These are phyloP conservation scores for Loxodonta africana DNA, from an alignment of 2,113 vertebrate species.

Conservation along the genomic window DNA sequence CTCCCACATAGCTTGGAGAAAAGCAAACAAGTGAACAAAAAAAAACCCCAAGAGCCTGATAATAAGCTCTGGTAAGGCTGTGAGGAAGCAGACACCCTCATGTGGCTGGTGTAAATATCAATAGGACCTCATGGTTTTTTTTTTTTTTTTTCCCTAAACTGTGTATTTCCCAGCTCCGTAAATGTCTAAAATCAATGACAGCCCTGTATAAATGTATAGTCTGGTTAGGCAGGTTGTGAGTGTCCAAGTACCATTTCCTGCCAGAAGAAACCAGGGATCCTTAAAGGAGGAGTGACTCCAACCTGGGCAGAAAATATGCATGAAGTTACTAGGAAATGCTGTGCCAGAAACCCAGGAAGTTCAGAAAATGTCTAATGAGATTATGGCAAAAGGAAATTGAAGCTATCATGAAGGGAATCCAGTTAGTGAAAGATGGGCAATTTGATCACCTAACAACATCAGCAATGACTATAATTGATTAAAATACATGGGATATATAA, in stretches of 20 bases:
- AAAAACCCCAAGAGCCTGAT: background rate
- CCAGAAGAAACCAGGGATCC: background rate
- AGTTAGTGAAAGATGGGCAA: background rate
- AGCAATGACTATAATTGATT: background rate
- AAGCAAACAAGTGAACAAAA: background rate
- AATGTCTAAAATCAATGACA: background rate
- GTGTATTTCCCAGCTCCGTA: background rate
- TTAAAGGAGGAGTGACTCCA: background rate
- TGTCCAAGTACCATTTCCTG: background rate
- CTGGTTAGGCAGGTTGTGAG: background rate
- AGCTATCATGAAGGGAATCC: background rate
- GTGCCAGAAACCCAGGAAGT: background rate
- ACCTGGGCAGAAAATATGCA: background rate
- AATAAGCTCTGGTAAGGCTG: background rate
- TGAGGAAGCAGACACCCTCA: background rate
- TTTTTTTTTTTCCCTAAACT: background rate
- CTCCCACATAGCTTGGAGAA: background rate
- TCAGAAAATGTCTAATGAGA: background rate
- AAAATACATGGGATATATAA: background rate
- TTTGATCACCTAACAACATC: background rate
- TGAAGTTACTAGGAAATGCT: background rate
- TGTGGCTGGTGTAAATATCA: background rate
- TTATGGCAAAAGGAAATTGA: background rate
- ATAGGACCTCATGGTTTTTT: background rate
- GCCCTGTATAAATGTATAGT: background rate